Evolutionary conservation across 2,888 invertebrate genomes (phyloP).

Genomic region (Protonemura montana): DNA sequence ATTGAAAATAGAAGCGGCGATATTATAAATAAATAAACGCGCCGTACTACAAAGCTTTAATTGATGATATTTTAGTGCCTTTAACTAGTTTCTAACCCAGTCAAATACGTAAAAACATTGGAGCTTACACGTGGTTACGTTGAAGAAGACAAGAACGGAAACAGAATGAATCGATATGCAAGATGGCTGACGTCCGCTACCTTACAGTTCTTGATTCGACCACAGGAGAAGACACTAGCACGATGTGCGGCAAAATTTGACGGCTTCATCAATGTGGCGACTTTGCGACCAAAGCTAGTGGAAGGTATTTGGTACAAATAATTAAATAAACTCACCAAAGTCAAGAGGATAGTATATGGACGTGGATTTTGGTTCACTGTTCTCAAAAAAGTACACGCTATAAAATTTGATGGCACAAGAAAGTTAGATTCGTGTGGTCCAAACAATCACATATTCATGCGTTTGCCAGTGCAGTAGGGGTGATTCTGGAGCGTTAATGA

Average conservation of each 20-base stretch:
- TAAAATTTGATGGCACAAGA: not conserved
- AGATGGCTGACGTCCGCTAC: conserved; percentile 1
- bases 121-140: conserved; percentile 24
- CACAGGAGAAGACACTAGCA: not conserved
- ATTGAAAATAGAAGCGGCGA: not conserved
- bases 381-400: too few species aligned
- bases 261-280: too few species aligned
- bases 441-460: not conserved
- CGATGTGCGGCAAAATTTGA: not conserved
- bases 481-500: not conserved
- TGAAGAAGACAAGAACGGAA: conserved; percentile 8
- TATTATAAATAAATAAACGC: not conserved
- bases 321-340: too few species aligned
- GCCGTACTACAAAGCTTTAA: not conserved
- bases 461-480: not conserved
- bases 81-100: not conserved
- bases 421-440: not conserved
- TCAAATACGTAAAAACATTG: not conserved
- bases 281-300: too few species aligned
- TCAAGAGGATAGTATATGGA: too few species aligned
- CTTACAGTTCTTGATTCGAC: not conserved
- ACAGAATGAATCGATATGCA: conserved; percentile 14
- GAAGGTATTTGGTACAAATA: too few species aligned
- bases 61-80: not conserved
- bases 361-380: too few species aligned